Base-by-base conservation (phyloP, 2,888 invertebrate genomes). In the Acleris sparsana region DNA sequence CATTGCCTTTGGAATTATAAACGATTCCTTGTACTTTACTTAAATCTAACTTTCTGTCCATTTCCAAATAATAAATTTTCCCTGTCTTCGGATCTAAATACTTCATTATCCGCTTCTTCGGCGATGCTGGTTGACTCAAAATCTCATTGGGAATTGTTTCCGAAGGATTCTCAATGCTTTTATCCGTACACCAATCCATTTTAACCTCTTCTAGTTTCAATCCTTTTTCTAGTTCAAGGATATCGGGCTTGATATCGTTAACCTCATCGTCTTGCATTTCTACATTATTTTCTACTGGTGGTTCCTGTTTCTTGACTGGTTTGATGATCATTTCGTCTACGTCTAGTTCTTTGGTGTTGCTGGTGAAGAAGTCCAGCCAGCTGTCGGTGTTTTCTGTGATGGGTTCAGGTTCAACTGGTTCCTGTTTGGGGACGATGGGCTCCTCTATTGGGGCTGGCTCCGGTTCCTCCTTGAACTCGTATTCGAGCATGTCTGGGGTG, bases 271-370 rank as follows among this genome's bases (percentile, higher is more conserved):
- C 33, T 33, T 57, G 57, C 22, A 43, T 20, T 2, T 73, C 75
- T 0, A 68, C n/a, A n/a, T 77, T 75, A 0, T 58, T 65, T 39
- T 74, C 61, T 1, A 43, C 13, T 2, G 44, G 5, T 9, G 56
- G 75, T 0, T 71, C 70, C 29, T 76, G 46, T 46, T 55, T 55
- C 16, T 55, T 55, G 5, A 55, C 73, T 1, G 88, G 85, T 76
- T 87, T 90, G 0, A 91, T 86, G 0, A 92, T 80, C 89, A 91
- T 88, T 69, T 91, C 91, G 48, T 92, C 92, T 0, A 92, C 89
- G 13, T 91, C 87, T 0, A 92, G 72, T 43, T 88, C 85, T 0
- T 86, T 82, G 0, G 84, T 82, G 39, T 83, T 83, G 68, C 85
- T 88, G 0, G 84, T 77, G 73, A 92, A 92, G 80, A 92, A 91